Conservation (phyloP, 2,888 invertebrate species). For the Arge pagana region DNA sequence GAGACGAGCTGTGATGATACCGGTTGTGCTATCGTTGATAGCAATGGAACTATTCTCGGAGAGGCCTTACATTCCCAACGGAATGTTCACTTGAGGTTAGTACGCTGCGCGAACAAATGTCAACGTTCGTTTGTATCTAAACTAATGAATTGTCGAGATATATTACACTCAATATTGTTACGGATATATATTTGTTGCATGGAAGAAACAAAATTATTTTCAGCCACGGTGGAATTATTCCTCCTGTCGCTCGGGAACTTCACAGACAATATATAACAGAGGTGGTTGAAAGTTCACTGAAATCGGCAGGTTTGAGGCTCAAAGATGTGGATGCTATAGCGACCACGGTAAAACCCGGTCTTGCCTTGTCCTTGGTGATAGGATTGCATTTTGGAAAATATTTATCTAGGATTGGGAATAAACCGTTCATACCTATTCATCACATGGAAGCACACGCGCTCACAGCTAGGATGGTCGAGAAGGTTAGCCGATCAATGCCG, state of each 20-base stretch:
- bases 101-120: conserved; percentile 15
- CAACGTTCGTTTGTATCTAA: too few species aligned
- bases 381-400: conserved; percentile 84
- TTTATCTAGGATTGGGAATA: conserved; percentile 68
- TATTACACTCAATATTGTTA: too few species aligned
- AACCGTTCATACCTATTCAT: conserved; percentile 93
- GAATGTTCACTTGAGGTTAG: conserved; percentile 72
- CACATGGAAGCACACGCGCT: conserved; percentile 99
- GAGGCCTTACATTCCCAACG: conserved; percentile 85
- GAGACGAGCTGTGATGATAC: conserved; percentile 99
- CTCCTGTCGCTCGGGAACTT: conserved; percentile 79
- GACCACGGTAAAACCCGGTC: conserved; percentile 88
- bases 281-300: conserved; percentile 73
- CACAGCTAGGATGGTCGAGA: conserved; percentile 76
- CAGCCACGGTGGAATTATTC: conserved; percentile 88
- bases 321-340: conserved; percentile 85
- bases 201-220: conserved; percentile 32
- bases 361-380: conserved; percentile 75
- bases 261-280: conserved; percentile 79
- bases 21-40: conserved; percentile 85
- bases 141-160: too few species aligned
- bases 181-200: too few species aligned
- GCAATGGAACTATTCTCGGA: conserved; percentile 72
- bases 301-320: conserved; percentile 63
- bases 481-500: conserved; percentile 50